A percentile compares a stretch with the other conserved stretches of the same genome.
Evolutionary conservation across 2,888 invertebrate genomes (phyloP).

Genomic region (Sinopyrophorus schimmeli): DNA sequence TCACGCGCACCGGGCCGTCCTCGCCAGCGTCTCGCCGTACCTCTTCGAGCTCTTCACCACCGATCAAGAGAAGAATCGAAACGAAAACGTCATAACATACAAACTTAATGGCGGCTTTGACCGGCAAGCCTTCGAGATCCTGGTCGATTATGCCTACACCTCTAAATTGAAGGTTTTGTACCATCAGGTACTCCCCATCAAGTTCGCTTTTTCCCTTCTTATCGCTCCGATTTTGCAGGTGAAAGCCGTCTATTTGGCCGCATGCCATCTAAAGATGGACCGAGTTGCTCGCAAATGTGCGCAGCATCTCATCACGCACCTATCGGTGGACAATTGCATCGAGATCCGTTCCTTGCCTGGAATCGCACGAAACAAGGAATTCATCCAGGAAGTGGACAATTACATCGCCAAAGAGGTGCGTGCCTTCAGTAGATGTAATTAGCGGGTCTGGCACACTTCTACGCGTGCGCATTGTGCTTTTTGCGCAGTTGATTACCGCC

Average conservation of each 20-base stretch:
- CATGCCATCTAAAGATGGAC: conserved; percentile 76
- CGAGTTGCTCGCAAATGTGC: conserved; percentile 73
- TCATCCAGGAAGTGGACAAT: conserved; percentile 67
- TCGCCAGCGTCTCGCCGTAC: conserved; percentile 78
- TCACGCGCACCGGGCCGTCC: conserved; percentile 76
- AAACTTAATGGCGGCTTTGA: conserved; percentile 68
- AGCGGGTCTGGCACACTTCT: no score
- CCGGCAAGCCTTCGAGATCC: conserved; percentile 69
- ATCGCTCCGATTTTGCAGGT: conserved; percentile 61
- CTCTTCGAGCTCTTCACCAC: conserved; percentile 73
- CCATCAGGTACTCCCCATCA: conserved; percentile 49
- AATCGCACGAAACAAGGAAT: conserved; percentile 61
- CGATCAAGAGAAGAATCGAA: conserved; percentile 58
- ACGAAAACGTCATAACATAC: conserved; percentile 60
- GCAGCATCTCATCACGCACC: conserved; percentile 67
- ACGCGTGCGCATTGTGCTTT: no score
- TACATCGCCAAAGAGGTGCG: conserved; percentile 72
- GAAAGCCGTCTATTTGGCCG: conserved; percentile 78
- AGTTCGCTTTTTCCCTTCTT: no score
- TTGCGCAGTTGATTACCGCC: no score
- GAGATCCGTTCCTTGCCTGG: conserved; percentile 66
- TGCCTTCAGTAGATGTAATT: conserved; percentile 31
- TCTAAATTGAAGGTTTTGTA: conserved; percentile 63
- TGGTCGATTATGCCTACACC: conserved; percentile 84
- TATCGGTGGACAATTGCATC: conserved; percentile 64